Conservation (phyloP, 2,113 vertebrate species). For the Quiscalus mexicanus region DNA sequence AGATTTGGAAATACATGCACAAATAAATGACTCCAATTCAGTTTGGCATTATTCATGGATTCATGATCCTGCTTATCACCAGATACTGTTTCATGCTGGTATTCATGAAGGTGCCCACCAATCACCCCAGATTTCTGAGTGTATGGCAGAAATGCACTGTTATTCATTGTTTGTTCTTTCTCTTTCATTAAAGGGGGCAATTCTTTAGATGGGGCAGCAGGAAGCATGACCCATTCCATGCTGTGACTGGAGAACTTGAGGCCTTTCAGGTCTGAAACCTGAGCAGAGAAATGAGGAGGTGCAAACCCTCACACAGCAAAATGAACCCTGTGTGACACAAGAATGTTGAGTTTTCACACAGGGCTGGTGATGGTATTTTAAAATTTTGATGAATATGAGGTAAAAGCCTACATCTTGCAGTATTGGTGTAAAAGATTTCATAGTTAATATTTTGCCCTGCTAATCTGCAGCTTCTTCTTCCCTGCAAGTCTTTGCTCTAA, state of each 20-base stretch:
- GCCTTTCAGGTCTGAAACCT: conserved; percentile 32
- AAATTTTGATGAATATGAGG: background rate
- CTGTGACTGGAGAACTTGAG: background rate
- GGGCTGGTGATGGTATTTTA: background rate
- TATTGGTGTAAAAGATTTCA: background rate
- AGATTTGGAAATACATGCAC: background rate
- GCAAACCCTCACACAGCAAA: background rate
- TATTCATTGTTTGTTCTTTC: conserved; percentile 9
- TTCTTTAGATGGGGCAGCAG: conserved; percentile 7
- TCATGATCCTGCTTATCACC: background rate
- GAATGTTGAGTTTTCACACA: background rate
- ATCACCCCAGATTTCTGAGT: background rate
- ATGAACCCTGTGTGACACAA: background rate
- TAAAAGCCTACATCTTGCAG: background rate
- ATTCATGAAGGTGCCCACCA: background rate
- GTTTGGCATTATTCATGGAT: background rate
- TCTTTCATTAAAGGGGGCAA: background rate
- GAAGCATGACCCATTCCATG: conserved; percentile 20
- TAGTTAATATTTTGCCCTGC: background rate
- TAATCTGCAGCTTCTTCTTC: background rate
- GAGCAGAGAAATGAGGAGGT: conserved; percentile 32
- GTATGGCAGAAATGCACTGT: background rate
- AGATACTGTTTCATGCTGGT: background rate
- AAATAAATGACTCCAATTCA: background rate
- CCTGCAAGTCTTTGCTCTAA: background rate